Base-by-base conservation (phyloP, 2,113 vertebrate species). In the Apistogramma diplotaenia region DNA sequence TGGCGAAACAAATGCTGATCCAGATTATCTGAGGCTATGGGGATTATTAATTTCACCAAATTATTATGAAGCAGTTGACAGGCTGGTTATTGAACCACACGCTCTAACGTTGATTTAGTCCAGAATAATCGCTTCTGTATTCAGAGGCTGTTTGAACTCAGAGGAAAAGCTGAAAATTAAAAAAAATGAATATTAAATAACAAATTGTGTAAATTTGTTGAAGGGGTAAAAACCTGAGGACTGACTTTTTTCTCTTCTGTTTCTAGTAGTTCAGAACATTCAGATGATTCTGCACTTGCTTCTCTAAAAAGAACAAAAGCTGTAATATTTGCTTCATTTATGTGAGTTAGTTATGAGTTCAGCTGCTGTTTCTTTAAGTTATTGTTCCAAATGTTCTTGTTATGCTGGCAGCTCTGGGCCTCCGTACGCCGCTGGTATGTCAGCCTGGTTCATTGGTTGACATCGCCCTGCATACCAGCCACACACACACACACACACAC, bases 381-480 rank as follows among this genome's bases (percentile, higher is more conserved):
- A 43, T 65, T 25, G 61, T 43, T 43, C 61, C 23, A 65, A 43
- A 3, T 1, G 5, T 11, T 67, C 23, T 1, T 67, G 8, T 46
- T 10, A 46, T 49, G 2, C 15, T 40, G 40, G 73, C 54, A 51
- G 6, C n/a, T 53, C 31, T 49, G 33, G 11, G 60, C 81, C 10
- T 61, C 57, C 12, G 5, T 65, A 74, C 3, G 2, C 8, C 67
- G 59, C 58, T 74, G 81, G 92, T 91, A 88, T 87, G 79, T 74
- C 12, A n/a, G 49, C 31, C 31, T 74, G 61, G 15, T 57, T 72
- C 55, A 55, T 77, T 9, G 21, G 56, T 46, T 8, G 15, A 56
- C n/a, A 21, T 55, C 54, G 55, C 60, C 60, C 81, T 83, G 57
- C 75, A 78, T 56, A 78, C 81, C 75, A 61, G 8, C 40, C 4